Conservation (phyloP, 1,140 invertebrate species). For the Drosophila cardini region DNA sequence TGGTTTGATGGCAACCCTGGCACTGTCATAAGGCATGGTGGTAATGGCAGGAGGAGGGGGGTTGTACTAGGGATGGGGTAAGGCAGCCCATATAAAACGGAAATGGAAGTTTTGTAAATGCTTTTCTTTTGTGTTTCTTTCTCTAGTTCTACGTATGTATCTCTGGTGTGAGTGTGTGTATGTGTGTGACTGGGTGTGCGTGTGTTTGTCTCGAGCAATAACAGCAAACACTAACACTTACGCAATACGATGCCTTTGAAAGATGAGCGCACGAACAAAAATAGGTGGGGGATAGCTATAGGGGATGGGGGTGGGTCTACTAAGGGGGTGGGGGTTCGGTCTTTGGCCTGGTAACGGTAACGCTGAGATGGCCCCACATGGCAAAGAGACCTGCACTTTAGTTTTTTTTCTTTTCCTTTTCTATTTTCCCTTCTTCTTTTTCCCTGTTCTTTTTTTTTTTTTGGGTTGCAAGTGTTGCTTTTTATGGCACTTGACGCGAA, state of each 20-base stretch:
- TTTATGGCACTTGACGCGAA: constrained; percentile 79
- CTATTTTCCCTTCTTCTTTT: too few relatives aligned
- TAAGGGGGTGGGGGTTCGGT: neutral
- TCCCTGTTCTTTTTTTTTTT: neutral
- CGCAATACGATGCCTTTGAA: constrained; percentile 73
- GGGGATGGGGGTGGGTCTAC: neutral
- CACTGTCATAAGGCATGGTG: constrained; percentile 20
- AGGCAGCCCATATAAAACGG: constrained; percentile 74
- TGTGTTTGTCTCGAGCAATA: constrained; percentile 42
- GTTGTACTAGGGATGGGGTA: constrained; percentile 1
- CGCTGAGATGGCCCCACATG: constrained; percentile 31
- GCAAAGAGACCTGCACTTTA: constrained; percentile 72
- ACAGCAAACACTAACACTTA: constrained; percentile 65
- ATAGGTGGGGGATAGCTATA: constrained; percentile 2
- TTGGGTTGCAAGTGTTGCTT: constrained; percentile 80
- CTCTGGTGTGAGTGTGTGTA: neutral
- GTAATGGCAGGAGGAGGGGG: neutral
- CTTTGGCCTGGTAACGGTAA: neutral
- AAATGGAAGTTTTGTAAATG: constrained; percentile 83
- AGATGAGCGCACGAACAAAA: constrained; percentile 60
- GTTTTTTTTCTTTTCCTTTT: constrained; percentile 47
- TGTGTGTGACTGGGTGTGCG: neutral
- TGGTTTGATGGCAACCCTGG: constrained; percentile 22
- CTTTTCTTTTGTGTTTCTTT: constrained; percentile 78
- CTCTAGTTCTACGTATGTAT: constrained; percentile 29